phyloP scores from a whole-genome alignment of 2,797 vertebrate genomes.

The Tauraco hartlaubi region DNA sequence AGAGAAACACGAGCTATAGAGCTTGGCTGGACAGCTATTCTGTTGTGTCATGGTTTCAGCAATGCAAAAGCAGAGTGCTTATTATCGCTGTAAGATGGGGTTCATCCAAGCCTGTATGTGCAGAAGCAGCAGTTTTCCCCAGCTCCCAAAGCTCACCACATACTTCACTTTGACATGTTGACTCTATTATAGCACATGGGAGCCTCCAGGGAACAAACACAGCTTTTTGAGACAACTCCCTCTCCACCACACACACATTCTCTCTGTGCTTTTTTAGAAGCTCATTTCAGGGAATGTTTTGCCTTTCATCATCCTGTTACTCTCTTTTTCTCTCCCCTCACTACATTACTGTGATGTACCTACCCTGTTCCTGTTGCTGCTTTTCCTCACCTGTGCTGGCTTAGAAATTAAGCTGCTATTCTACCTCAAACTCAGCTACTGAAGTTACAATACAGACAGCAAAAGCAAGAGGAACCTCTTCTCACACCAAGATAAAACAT shows the following conservation, averaged over 20 bases:
- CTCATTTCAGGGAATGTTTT: not conserved
- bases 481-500: not conserved
- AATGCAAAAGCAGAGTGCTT: not conserved
- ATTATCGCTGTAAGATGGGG: not conserved
- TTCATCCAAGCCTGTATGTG: not conserved
- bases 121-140: not conserved
- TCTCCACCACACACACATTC: not conserved
- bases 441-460: not conserved
- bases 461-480: not conserved
- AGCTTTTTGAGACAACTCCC: not conserved
- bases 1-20: not conserved
- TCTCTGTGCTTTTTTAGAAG: not conserved
- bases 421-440: not conserved
- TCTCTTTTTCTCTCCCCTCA: not conserved
- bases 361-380: fast-evolving
- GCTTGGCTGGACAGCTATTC: not conserved
- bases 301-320: not conserved
- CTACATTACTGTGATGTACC: not conserved
- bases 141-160: not conserved
- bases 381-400: not conserved
- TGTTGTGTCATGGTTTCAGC: not conserved
- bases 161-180: conserved; percentile 48
- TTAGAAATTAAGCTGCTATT: not conserved
- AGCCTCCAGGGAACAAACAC: conserved; percentile 24
- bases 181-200: conserved; percentile 20